These are phyloP conservation scores for Prunella himalayana DNA, from an alignment of 2,113 vertebrate species.

Conservation along the genomic window DNA sequence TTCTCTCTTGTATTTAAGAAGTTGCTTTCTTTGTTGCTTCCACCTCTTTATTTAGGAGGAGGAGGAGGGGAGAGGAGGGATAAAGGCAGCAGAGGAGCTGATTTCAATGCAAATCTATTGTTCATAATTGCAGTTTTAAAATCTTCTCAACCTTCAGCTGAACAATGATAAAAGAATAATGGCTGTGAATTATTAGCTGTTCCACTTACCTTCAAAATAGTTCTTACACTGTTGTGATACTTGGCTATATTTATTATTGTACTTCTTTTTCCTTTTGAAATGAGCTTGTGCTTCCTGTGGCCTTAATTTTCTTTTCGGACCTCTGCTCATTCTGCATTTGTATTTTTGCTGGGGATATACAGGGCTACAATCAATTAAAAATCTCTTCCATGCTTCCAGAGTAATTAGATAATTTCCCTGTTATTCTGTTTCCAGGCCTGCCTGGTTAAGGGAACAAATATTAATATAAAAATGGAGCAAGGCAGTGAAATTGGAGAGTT, in stretches of 20 bases:
- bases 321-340: background rate
- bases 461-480: background rate
- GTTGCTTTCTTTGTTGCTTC: background rate
- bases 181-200: conserved; percentile 54
- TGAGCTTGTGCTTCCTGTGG: background rate
- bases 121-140: conserved; percentile 63
- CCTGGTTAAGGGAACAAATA: background rate
- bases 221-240: conserved; percentile 38
- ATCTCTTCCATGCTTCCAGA: background rate
- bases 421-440: background rate
- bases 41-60: background rate
- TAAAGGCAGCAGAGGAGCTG: conserved; percentile 1
- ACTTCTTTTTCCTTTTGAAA: background rate
- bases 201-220: conserved; percentile 39
- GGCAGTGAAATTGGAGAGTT: background rate
- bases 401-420: background rate
- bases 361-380: background rate
- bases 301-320: background rate
- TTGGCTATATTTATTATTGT: conserved; percentile 19
- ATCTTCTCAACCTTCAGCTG: conserved; percentile 51
- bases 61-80: background rate
- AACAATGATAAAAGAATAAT: conserved; percentile 58
- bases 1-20: background rate
- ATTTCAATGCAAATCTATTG: conserved; percentile 50
- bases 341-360: background rate